phyloP scores from a whole-genome alignment of 1,140 invertebrate species.

The Saccostrea glomerata region DNA sequence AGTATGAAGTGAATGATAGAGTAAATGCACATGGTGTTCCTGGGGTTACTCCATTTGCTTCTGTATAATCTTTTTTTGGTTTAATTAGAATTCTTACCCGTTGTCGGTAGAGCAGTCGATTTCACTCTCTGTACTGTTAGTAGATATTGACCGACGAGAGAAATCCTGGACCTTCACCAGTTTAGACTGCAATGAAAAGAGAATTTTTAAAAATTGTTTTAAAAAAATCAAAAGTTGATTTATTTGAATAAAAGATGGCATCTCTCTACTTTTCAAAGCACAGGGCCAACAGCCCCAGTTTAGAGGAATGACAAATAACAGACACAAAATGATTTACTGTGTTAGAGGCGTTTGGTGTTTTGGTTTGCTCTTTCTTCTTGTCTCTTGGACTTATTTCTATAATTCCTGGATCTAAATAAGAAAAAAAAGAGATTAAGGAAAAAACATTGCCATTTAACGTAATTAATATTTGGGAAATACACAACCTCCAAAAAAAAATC shows the following conservation, averaged over 20 bases:
- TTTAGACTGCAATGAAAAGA: background rate
- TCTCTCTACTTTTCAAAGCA: background rate
- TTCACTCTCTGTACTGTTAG: constrained; percentile 67
- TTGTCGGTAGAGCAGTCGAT: constrained; percentile 51
- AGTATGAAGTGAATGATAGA: too few relatives aligned
- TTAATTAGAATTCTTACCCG: background rate
- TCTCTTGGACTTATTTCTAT: constrained; percentile 31
- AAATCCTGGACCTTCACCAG: constrained; percentile 40
- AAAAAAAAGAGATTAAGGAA: background rate
- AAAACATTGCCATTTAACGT: background rate
- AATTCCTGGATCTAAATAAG: background rate
- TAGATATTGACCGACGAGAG: constrained; percentile 50
- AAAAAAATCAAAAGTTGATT: too few relatives aligned
- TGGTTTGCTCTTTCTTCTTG: constrained; percentile 17
- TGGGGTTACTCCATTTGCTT: background rate
- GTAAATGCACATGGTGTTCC: too few relatives aligned
- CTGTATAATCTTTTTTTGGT: background rate
- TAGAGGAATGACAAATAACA: background rate
- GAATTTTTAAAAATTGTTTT: background rate
- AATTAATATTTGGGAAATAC: too few relatives aligned
- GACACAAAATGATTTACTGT: background rate
- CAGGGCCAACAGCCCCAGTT: too few relatives aligned
- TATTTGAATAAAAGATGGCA: too few relatives aligned
- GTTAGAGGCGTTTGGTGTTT: background rate
- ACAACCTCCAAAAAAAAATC: too few relatives aligned